A percentile compares a stretch with the other conserved stretches of the same genome.
These are phyloP conservation scores for Bombus consobrinus DNA, from an alignment of 1,140 invertebrate genomes.

Conservation along the genomic window DNA sequence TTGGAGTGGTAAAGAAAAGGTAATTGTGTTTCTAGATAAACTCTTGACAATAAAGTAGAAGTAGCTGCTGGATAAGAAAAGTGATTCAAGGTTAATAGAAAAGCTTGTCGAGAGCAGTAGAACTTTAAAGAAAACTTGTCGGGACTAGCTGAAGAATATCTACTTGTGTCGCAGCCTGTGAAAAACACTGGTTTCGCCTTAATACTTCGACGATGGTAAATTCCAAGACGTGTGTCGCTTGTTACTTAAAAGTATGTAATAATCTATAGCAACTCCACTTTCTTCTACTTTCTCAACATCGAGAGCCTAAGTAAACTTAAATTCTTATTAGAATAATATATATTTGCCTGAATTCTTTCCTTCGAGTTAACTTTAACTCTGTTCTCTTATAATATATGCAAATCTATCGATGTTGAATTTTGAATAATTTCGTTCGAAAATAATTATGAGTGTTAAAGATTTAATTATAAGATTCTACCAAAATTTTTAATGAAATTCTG, in stretches of 20 bases:
- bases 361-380: not conserved
- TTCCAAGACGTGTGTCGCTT: too few relatives aligned
- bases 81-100: constrained; percentile 25
- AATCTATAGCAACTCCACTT: not conserved
- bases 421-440: too few relatives aligned
- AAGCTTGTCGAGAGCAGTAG: not conserved
- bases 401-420: not conserved
- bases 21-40: too few relatives aligned
- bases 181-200: constrained; percentile 1
- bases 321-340: too few relatives aligned
- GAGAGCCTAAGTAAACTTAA: too few relatives aligned
- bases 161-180: not conserved
- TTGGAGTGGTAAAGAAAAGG: too few relatives aligned
- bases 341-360: not conserved
- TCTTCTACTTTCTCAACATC: too few relatives aligned
- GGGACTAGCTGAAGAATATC: constrained; percentile 20
- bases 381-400: not conserved
- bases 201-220: not conserved
- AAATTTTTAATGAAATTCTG: too few relatives aligned
- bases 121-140: constrained; percentile 19
- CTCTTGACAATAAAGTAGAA: too few relatives aligned
- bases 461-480: too few relatives aligned
- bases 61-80: not conserved
- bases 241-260: not conserved
- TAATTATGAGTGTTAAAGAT: too few relatives aligned